Conservation (phyloP, 2,113 vertebrate species). For the Eupsittula cactorum region DNA sequence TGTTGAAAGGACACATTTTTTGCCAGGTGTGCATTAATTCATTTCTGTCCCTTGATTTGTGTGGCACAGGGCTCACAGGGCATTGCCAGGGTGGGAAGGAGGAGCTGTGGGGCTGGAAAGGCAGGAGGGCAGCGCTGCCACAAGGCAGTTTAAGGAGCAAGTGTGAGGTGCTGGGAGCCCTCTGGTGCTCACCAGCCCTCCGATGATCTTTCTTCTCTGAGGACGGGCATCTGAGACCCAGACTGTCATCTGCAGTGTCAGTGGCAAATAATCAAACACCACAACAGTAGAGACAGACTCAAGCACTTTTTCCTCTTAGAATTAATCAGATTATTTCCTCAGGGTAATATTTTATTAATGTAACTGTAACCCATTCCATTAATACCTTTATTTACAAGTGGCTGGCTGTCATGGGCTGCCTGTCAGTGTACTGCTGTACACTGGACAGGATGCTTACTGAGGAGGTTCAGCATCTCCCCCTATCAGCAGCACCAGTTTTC, state of each 20-base stretch:
- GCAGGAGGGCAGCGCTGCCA: neutral
- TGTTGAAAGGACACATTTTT: rapidly evolving
- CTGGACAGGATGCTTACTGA: neutral
- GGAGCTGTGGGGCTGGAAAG: neutral
- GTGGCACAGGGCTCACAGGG: rapidly evolving
- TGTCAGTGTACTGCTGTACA: neutral
- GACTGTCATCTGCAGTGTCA: neutral
- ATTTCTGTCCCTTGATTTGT: rapidly evolving
- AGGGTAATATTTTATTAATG: slow-evolving; percentile 4
- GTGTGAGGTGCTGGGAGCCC: neutral
- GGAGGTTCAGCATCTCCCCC: neutral
- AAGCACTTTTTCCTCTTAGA: neutral
- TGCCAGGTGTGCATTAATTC: neutral
- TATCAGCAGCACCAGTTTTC: neutral
- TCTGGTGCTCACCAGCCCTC: neutral
- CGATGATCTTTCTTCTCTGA: neutral
- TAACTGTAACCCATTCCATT: neutral
- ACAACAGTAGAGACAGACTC: neutral
- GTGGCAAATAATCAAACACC: neutral
- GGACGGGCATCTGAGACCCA: neutral
- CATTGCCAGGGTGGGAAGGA: neutral
- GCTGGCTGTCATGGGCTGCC: neutral
- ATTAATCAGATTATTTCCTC: slow-evolving; percentile 22
- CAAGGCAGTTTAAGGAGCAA: neutral
- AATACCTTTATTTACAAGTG: neutral